A percentile compares a stretch with the other conserved stretches of the same genome.
Evolutionary conservation across 1,140 invertebrate genomes (phyloP).

Genomic region (Zaprionus nigranus): DNA sequence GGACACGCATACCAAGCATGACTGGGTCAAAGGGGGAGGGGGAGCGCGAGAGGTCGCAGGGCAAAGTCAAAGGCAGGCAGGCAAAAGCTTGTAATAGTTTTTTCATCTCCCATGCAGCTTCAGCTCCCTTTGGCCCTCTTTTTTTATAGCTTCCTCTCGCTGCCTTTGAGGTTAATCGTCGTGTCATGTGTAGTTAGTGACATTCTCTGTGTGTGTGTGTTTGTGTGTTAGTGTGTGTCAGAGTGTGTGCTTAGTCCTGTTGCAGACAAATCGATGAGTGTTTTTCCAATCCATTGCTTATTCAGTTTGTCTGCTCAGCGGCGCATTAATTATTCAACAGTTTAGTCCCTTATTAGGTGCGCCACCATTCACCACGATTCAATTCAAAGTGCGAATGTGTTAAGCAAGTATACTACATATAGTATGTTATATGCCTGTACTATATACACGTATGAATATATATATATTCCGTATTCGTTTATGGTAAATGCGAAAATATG

Average conservation of each 20-base stretch:
- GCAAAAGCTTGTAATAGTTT: constrained; percentile 64
- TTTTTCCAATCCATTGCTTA: constrained; percentile 67
- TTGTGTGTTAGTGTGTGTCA: neutral
- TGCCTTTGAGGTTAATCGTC: constrained; percentile 44
- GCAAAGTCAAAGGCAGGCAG: constrained; percentile 34
- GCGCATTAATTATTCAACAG: constrained; percentile 37
- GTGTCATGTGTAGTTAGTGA: constrained; percentile 36
- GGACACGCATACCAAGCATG: constrained; percentile 23
- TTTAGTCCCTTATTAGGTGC: constrained; percentile 10
- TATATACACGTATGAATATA: neutral
- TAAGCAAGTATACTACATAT: constrained; percentile 4
- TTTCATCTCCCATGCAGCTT: constrained; percentile 27
- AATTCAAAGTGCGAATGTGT: constrained; percentile 41
- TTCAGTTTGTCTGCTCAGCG: constrained; percentile 26
- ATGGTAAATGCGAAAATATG: neutral
- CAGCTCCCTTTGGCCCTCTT: constrained; percentile 14
- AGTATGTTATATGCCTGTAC: no score
- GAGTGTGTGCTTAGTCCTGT: neutral
- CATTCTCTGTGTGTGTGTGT: neutral
- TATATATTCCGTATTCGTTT: neutral
- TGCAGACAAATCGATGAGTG: constrained; percentile 56
- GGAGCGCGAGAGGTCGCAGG: neutral
- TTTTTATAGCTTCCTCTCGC: constrained; percentile 9
- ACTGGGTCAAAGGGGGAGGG: neutral
- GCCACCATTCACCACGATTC: constrained; percentile 21